Conservation (phyloP, 1,140 invertebrate species). For the Chlorops oryzae region DNA sequence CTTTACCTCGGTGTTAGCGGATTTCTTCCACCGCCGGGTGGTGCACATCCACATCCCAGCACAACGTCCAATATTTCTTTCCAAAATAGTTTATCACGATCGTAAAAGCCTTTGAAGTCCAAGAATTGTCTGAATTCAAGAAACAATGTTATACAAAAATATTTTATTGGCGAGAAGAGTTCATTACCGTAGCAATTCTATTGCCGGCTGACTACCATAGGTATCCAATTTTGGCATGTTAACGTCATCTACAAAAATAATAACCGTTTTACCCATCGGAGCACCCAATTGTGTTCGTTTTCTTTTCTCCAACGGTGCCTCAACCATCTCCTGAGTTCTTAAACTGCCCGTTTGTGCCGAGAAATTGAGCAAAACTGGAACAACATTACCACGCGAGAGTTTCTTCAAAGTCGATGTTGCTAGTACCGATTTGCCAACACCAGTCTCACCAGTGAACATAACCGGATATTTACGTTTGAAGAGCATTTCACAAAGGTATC, state of each 20-base stretch:
- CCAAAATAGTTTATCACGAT: constrained; percentile 80
- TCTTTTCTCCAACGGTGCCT: constrained; percentile 72
- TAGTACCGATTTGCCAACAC: constrained; percentile 81
- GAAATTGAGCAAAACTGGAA: constrained; percentile 76
- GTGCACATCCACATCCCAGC: constrained; percentile 76
- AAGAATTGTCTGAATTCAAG: constrained; percentile 62
- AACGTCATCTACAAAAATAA: constrained; percentile 76
- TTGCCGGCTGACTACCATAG: constrained; percentile 84
- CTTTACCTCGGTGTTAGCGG: constrained; percentile 63
- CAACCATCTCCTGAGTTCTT: constrained; percentile 74
- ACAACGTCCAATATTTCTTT: constrained; percentile 79
- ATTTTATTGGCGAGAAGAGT: not conserved
- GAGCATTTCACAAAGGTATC: constrained; percentile 68
- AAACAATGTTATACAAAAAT: not conserved
- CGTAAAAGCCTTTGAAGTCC: constrained; percentile 78
- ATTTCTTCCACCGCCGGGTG: constrained; percentile 82
- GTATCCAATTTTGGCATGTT: constrained; percentile 82
- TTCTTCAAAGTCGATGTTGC: constrained; percentile 66
- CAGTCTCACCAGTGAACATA: constrained; percentile 69
- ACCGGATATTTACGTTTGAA: constrained; percentile 64
- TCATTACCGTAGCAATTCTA: constrained; percentile 71
- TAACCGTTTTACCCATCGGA: constrained; percentile 73
- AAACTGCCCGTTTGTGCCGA: constrained; percentile 81
- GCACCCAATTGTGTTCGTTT: constrained; percentile 77
- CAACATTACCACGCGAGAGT: constrained; percentile 57